Conservation (phyloP, 2,888 invertebrate genomes). For the Drosophila incognita region DNA sequence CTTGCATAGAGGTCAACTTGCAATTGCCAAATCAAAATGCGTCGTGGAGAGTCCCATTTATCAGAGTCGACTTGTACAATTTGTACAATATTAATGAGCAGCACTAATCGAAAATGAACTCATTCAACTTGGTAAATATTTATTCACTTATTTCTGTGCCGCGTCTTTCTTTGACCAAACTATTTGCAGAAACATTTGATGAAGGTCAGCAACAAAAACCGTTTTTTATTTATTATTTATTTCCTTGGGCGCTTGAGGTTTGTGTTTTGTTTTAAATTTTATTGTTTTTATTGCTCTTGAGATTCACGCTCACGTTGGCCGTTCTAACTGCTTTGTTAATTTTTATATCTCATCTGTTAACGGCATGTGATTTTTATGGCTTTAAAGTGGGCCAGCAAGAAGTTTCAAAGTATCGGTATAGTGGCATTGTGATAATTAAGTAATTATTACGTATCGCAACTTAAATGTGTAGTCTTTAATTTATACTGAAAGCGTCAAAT, state of each 20-base stretch:
- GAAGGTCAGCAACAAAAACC: conserved; percentile 39
- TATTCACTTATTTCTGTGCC: conserved; percentile 15
- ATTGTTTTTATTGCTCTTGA: conserved; percentile 48
- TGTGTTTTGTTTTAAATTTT: conserved; percentile 45
- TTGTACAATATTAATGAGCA: conserved; percentile 24
- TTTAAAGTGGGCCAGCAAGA: conserved; percentile 51
- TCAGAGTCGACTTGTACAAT: background rate
- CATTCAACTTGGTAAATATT: background rate
- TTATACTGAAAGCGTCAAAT: conserved; percentile 29
- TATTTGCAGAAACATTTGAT: conserved; percentile 35
- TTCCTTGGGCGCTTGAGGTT: conserved; percentile 35
- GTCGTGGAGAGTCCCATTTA: conserved; percentile 8
- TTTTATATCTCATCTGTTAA: conserved; percentile 34
- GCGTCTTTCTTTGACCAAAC: conserved; percentile 21
- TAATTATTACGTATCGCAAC: conserved; percentile 14
- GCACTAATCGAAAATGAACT: background rate
- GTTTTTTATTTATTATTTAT: conserved; percentile 26
- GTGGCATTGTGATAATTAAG: conserved; percentile 30
- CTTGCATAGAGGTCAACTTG: conserved; percentile 2
- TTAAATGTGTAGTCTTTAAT: conserved; percentile 16
- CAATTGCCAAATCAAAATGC: conserved; percentile 26
- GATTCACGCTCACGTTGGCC: conserved; percentile 58
- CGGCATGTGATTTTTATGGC: conserved; percentile 41
- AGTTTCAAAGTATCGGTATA: conserved; percentile 1
- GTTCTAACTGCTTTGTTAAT: conserved; percentile 59